Conservation (phyloP, 2,113 vertebrate species). For the Oceanodroma tethys region DNA sequence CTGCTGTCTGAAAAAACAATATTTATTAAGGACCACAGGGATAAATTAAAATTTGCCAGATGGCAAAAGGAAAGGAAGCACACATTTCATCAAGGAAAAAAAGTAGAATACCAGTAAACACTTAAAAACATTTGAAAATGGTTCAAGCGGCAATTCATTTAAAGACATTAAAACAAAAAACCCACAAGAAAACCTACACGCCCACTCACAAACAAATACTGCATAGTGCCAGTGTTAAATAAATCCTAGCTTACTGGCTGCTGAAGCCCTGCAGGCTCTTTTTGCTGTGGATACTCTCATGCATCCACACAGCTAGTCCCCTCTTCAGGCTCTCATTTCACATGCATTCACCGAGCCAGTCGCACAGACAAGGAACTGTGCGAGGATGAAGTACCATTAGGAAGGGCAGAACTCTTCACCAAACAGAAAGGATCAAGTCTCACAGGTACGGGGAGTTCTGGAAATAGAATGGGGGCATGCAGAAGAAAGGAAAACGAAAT, state of each 20-base stretch:
- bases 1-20: neutral
- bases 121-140: neutral
- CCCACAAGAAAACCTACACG: neutral
- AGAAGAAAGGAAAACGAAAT: neutral
- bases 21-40: neutral
- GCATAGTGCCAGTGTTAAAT: too few relatives aligned
- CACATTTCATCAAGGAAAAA: neutral
- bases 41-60: neutral
- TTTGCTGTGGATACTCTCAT: neutral
- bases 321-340: neutral
- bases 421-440: rapidly evolving
- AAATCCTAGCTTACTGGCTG: neutral
- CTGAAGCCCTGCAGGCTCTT: neutral
- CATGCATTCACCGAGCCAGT: neutral
- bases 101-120: neutral
- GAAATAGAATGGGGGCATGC: neutral
- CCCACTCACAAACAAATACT: neutral
- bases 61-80: neutral
- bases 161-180: neutral
- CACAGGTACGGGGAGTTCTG: neutral
- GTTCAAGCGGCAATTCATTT: neutral
- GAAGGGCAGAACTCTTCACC: neutral
- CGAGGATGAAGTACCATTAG: rapidly evolving
- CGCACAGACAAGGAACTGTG: neutral
- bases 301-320: neutral